Percentiles rank a stretch among this genome's conserved stretches.
These are phyloP conservation scores for Anadara kagoshimensis DNA, from an alignment of 1,140 invertebrate species.

Conservation along the genomic window DNA sequence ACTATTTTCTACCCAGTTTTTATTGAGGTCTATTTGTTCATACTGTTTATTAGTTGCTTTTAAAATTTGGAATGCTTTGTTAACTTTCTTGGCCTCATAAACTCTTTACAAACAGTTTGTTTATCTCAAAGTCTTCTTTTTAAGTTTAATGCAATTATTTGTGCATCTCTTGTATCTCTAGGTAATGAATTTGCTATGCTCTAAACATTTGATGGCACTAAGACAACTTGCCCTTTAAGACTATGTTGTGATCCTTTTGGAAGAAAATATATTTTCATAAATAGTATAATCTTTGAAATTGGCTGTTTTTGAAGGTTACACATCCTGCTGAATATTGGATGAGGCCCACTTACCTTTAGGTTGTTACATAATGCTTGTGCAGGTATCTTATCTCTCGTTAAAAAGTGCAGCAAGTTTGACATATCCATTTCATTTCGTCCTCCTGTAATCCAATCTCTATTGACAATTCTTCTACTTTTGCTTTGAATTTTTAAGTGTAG, in stretches of 20 bases:
- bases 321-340: background rate
- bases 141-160: background rate
- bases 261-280: background rate
- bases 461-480: background rate
- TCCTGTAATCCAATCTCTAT: no score
- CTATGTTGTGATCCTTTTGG: background rate
- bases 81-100: background rate
- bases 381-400: no score
- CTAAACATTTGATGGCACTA: conserved; percentile 10
- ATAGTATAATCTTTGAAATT: background rate
- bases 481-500: background rate
- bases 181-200: conserved; percentile 1
- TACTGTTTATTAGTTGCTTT: background rate
- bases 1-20: background rate
- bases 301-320: background rate
- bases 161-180: background rate
- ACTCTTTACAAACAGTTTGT: background rate
- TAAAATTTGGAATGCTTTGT: background rate
- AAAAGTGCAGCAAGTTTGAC: no score
- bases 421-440: no score
- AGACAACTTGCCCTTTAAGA: no score
- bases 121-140: background rate
- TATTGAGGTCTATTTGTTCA: no score
- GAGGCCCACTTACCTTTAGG: background rate
- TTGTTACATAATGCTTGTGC: no score